Conservation (phyloP, 2,888 invertebrate genomes). For the Melitaea athalia region DNA sequence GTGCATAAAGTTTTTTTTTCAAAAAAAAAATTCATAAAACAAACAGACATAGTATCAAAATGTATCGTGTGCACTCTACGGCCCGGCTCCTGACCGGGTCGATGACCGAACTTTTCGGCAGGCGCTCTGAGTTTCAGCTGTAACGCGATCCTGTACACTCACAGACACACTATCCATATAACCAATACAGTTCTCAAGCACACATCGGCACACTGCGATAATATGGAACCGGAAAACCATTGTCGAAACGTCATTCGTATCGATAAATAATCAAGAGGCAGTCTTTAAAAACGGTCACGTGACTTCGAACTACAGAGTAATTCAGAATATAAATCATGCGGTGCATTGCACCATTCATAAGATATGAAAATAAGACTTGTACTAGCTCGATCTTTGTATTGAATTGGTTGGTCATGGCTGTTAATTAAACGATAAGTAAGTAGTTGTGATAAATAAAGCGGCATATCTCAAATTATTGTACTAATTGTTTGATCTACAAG, state of each 20-base stretch:
- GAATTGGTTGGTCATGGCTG: background rate
- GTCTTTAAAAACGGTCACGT: constrained; percentile 39
- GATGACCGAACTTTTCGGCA: constrained; percentile 79
- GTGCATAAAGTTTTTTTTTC: no score
- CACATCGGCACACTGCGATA: constrained; percentile 27
- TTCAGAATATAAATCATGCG: constrained; percentile 30
- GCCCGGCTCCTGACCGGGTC: constrained; percentile 76
- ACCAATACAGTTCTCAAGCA: constrained; percentile 39
- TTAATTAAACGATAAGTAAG: background rate
- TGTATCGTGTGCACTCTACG: constrained; percentile 54
- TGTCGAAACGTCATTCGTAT: constrained; percentile 53
- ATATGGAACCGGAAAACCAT: constrained; percentile 55
- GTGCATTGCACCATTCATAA: constrained; percentile 18
- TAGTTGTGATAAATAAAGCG: background rate
- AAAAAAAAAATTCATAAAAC: constrained; percentile 28
- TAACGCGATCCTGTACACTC: constrained; percentile 76
- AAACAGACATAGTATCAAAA: constrained; percentile 59
- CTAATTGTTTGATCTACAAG: no score
- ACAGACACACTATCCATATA: constrained; percentile 45
- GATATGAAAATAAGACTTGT: background rate
- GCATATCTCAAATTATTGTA: background rate
- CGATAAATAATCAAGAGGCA: constrained; percentile 46
- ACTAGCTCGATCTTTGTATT: constrained; percentile 1
- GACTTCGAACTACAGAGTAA: constrained; percentile 32
- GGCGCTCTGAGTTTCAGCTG: constrained; percentile 80